Evolutionary conservation across 2,113 vertebrate species (phyloP), one percentile per base, ranked within the genome.

Genomic region (Stegostoma tigrinum): DNA sequence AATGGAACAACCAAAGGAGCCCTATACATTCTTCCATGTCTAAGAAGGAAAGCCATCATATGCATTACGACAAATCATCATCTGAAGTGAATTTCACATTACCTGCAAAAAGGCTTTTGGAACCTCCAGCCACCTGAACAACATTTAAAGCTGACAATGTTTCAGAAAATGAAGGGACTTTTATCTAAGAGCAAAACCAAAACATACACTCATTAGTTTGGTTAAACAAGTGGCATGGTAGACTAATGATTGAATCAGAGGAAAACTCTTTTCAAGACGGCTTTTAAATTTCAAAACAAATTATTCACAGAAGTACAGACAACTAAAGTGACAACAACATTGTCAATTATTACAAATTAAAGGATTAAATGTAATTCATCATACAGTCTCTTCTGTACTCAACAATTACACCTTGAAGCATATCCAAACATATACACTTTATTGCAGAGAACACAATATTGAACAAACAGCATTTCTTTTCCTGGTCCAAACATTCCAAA

Each of bases 81-180:
- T 93, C 21, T 67, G 66, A 42, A 93, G 34, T 64, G 14, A 61
- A 91, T 27, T 21, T 48, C 14, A 30, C 24, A 52, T 0, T 97
- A 99, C 99, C 99, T 97, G 99, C 99, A 98, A 99, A 99, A 95
- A 99, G 98, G 96, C 99, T 99, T 97, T 99, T 99, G 72, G 99
- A 99, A 34, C 99, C 99, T 85, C 99, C 99, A 61, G 99, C 99
- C 96, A 99, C 99, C 97, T 99, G 99, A 0, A 99, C 98, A 96
- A 99, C 99, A 91, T 99, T 99, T 96, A 99, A 98, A 21, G 98
- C 98, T 96, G 99, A 99, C 0, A 99, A 97, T 0, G 99, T 99
- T 97, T 99, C 99, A 42, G 99, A 99, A 97, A 99, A 99, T 0
- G 99, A 99, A 30, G 99, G 99, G 24, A 99, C 98, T 96, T 99